phyloP scores from a whole-genome alignment of 1,140 invertebrate genomes.

The Homalodisca vitripennis region DNA sequence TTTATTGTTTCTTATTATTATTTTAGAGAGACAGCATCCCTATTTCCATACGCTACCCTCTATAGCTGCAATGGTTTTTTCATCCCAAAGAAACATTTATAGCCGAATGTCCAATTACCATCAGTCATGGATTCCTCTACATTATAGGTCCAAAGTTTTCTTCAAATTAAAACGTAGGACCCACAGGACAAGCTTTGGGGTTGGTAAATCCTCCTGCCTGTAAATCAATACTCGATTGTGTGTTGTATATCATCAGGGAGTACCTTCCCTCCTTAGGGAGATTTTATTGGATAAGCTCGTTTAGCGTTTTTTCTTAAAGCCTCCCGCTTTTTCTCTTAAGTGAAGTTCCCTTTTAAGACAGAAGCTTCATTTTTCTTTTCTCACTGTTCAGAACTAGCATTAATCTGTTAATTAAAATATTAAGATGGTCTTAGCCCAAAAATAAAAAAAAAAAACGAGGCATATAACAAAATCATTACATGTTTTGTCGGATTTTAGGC shows the following conservation, averaged over 20 bases:
- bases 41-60: slow-evolving; percentile 25
- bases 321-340: slow-evolving; percentile 22
- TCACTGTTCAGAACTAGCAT: neutral
- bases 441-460: too few relatives aligned
- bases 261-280: too few relatives aligned
- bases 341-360: slow-evolving; percentile 20
- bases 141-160: slow-evolving; percentile 39
- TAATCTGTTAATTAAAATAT: slow-evolving; percentile 14
- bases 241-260: slow-evolving; percentile 16
- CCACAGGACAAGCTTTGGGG: slow-evolving; percentile 32
- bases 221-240: slow-evolving; percentile 25
- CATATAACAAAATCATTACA: slow-evolving; percentile 32
- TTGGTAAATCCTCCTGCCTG: slow-evolving; percentile 34
- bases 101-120: slow-evolving; percentile 30
- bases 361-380: slow-evolving; percentile 23
- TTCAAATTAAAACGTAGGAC: slow-evolving; percentile 33
- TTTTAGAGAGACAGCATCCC: slow-evolving; percentile 22
- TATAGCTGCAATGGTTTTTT: slow-evolving; percentile 31
- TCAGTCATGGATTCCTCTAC: slow-evolving; percentile 38
- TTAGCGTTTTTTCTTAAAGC: neutral
- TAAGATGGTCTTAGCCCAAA: slow-evolving; percentile 27
- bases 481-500: slow-evolving; percentile 33
- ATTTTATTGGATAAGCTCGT: neutral
- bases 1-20: slow-evolving; percentile 13
- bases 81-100: slow-evolving; percentile 38